Conservation (phyloP, 2,888 invertebrate species). For the Chymomyza procnemis region DNA sequence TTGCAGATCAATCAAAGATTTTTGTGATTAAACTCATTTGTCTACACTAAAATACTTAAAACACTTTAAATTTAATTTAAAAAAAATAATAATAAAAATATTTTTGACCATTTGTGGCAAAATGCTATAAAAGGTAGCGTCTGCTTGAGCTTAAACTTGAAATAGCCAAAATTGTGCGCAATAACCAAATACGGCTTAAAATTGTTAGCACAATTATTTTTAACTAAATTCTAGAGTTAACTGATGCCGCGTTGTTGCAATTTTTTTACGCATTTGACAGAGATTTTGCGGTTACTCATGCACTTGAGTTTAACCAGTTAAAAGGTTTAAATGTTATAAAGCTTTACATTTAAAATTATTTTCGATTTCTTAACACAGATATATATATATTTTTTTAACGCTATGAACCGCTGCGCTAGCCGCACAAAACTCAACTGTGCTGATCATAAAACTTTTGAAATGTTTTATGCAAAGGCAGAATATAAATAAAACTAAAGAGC, state of each 20-base stretch:
- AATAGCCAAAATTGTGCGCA: constrained; percentile 46
- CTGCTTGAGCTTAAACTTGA: constrained; percentile 39
- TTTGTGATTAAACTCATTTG: neutral
- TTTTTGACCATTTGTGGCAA: constrained; percentile 54
- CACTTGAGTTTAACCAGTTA: constrained; percentile 36
- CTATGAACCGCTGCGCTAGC: constrained; percentile 58
- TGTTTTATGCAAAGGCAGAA: constrained; percentile 60
- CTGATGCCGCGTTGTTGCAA: constrained; percentile 25
- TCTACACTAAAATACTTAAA: neutral
- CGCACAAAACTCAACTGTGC: constrained; percentile 67
- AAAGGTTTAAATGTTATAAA: constrained; percentile 15
- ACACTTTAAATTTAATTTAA: constrained; percentile 51
- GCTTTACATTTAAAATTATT: constrained; percentile 13
- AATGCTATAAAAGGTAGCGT: constrained; percentile 3
- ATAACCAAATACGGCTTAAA: neutral
- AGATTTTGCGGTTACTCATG: constrained; percentile 26
- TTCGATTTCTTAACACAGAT: neutral
- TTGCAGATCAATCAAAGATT: neutral
- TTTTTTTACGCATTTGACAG: constrained; percentile 30
- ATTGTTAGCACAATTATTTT: neutral
- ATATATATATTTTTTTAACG: neutral
- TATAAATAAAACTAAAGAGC: constrained; percentile 59
- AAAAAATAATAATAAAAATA: constrained; percentile 62
- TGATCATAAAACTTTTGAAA: constrained; percentile 56
- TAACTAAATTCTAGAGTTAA: neutral